Conservation (phyloP, 2,113 vertebrate species). For the Anser cygnoides region DNA sequence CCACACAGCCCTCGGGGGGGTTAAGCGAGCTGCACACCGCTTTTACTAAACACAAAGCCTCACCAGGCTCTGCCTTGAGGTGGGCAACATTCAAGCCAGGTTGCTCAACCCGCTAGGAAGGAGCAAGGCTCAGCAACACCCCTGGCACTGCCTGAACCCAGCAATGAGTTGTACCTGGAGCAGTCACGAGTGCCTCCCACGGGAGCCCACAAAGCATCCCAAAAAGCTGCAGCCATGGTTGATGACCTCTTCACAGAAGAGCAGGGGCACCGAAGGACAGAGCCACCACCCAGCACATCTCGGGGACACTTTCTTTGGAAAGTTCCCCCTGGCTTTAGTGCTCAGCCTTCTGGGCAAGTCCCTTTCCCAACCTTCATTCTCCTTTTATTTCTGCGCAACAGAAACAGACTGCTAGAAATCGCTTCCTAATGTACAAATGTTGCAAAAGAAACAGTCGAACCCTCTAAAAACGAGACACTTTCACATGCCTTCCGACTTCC, state of each 20-base stretch:
- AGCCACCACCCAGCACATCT: not conserved
- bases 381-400: not conserved
- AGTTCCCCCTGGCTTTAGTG: not conserved
- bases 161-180: accelerated
- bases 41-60: not conserved
- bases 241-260: too few relatives aligned
- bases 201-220: not conserved
- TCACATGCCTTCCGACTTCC: not conserved
- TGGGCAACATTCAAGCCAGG: accelerated
- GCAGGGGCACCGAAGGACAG: too few relatives aligned
- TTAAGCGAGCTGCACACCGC: accelerated
- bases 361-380: not conserved
- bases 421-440: not conserved
- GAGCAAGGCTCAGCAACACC: not conserved
- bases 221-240: accelerated
- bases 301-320: not conserved
- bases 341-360: not conserved
- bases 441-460: not conserved
- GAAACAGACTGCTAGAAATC: not conserved
- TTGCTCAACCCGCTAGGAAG: too few relatives aligned
- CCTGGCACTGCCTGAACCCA: not conserved
- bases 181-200: not conserved
- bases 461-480: not conserved
- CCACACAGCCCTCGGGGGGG: accelerated
- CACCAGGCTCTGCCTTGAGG: not conserved